Percentiles rank a stretch among this genome's conserved stretches.
Evolutionary conservation across 2,113 vertebrate genomes (phyloP).

Genomic region (Probosciger aterrimus): DNA sequence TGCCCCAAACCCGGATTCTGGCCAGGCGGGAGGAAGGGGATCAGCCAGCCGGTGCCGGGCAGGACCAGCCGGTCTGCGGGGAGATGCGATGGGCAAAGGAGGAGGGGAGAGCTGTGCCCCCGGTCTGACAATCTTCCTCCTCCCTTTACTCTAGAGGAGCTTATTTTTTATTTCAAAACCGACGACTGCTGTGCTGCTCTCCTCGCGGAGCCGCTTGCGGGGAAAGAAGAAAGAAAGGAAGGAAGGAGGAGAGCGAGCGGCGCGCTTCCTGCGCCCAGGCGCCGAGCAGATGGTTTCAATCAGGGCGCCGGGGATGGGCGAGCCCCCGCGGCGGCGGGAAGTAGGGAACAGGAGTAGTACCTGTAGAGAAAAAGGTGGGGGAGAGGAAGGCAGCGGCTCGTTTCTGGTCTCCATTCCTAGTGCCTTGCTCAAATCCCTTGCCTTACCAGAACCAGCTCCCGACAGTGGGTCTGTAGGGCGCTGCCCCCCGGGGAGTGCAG

Average conservation of each 20-base stretch:
- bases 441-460: background rate
- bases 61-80: background rate
- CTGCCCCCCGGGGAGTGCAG: background rate
- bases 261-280: conserved; percentile 3
- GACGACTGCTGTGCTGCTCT: background rate
- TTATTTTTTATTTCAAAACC: background rate
- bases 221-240: background rate
- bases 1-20: background rate
- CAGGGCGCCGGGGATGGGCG: background rate
- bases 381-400: background rate
- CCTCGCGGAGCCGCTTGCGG: background rate
- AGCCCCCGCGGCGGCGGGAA: background rate
- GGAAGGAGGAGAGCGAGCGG: background rate
- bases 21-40: background rate
- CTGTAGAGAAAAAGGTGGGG: background rate
- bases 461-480: rapidly evolving
- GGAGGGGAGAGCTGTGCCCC: background rate
- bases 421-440: background rate
- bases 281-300: background rate
- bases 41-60: background rate
- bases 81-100: background rate
- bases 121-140: background rate
- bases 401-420: background rate
- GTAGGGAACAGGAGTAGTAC: background rate
- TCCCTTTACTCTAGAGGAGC: background rate